Conservation (phyloP, 2,113 vertebrate species). For the Malurus elegans region DNA sequence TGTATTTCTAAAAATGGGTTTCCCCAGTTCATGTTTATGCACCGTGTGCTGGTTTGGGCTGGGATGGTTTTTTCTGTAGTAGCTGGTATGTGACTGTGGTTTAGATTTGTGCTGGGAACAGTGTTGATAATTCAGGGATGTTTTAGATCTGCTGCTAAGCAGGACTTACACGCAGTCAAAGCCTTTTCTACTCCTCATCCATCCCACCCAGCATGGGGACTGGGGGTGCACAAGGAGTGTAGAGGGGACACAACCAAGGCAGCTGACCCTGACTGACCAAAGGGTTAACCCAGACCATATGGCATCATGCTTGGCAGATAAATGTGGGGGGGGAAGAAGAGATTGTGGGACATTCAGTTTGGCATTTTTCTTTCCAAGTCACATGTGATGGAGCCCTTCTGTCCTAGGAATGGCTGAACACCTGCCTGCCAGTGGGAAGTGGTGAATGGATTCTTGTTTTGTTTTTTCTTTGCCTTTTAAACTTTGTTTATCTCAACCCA, state of each 20-base stretch:
- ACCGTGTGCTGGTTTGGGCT: not conserved
- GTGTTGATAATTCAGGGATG: not conserved
- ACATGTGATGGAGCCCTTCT: not conserved
- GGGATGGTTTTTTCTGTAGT: not conserved
- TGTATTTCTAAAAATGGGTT: not conserved
- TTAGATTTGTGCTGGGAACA: not conserved
- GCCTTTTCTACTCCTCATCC: not conserved
- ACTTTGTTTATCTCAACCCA: not conserved
- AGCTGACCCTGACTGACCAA: not conserved
- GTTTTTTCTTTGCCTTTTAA: not conserved
- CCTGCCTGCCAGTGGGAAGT: not conserved
- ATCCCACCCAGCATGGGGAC: no score
- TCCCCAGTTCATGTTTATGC: not conserved
- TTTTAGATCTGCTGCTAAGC: not conserved
- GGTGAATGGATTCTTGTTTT: not conserved
- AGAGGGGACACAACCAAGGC: no score
- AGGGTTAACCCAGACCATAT: no score
- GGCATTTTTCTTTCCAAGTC: not conserved
- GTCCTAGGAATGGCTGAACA: not conserved
- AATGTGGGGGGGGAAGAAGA: not conserved
- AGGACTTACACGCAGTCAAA: not conserved
- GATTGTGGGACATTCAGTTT: not conserved
- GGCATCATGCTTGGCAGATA: accelerated
- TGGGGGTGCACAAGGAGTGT: not conserved
- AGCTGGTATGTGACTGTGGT: not conserved